Evolutionary conservation across 2,888 invertebrate species (phyloP), one percentile per base, ranked within the genome.

Genomic region (Luffia ferchaultella): DNA sequence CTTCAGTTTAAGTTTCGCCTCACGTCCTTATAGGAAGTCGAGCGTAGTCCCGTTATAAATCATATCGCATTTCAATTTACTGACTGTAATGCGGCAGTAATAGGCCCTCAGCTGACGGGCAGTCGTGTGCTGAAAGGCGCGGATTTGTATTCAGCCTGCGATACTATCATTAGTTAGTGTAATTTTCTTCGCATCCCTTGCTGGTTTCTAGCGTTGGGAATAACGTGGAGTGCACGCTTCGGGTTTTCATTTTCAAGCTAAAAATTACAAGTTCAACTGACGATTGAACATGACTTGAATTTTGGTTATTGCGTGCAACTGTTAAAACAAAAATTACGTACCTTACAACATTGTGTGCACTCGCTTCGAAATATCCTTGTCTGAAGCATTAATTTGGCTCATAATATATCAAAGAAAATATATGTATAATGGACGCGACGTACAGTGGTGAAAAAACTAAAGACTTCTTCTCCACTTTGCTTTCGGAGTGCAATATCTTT

Each of bases 31-130:
- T 62, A 65, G 65, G 67, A 70, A 72, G 72, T 76, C 71, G 71
- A 63, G 66, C 68, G 67, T 75, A 77, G 70, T 67, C 73, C 67
- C 59, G 60, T 73, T 66, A 79, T 80, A 80, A 79, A 82, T 80
- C 80, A 79, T 77, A 76, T 67, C 68, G 74, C 68, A 64, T 77
- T 78, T 80, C 80, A 80, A 80, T 82, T 79, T 77, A 70, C 72
- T 65, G 64, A 70, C 65, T 68, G 65, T 68, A 76, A 75, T 73
- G 73, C 66, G 66, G 62, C 65, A 64, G 66, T 72, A 73, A 73
- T 68, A 74, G 71, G 71, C 71, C 70, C 68, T 65, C 63, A 65
- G 64, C 67, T n/a, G n/a, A n/a, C n/a, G n/a, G 64, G 64, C 68
- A 64, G 56, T 62, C 63, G 61, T 62, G 59, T 59, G 68, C 72